Base-by-base conservation (phyloP, 2,888 invertebrate genomes). In the Blastobasis adustella region DNA sequence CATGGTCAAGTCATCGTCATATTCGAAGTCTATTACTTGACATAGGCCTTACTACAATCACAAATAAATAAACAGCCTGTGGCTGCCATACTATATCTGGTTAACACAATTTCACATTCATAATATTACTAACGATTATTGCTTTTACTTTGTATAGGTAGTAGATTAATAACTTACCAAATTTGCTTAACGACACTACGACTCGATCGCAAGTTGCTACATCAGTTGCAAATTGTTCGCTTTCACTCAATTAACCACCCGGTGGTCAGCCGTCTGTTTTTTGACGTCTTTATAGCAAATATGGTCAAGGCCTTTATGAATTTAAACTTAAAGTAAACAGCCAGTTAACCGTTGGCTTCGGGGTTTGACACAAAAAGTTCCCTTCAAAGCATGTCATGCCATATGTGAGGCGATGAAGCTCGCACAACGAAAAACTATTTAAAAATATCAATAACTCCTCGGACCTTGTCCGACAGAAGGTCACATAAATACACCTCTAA, bases 381-480 rank as follows among this genome's bases (percentile, higher is more conserved):
- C 23, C 77, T 73, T 79, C 63, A 72, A 76, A 74, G 70, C 71
- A 74, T 79, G 79, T 79, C 76, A 74, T 71, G 69, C 84, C 87
- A 88, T 82, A 86, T 88, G 87, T 67, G 64, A 62, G 57, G 38
- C 58, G 66, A 62, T 65, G 59, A 63, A 62, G 62, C 71, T 71
- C 66, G 73, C 72, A 76, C 76, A 77, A 75, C 59, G 61, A 62
- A 72, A 61, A 73, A 71, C 61, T 68, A 68, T 72, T 62, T 73
- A 57, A 72, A 84, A 83, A 82, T 82, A 84, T 74, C 81, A 77
- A 82, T 79, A 79, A 65, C 68, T 71, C 65, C 60, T 71, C 73
- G 77, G 79, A 79, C 80, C 75, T 65, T 75, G 75, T 74, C 81
- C 72, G 58, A 77, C 78, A 80, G 76, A 82, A 82, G 82, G 81